These are phyloP conservation scores for Tachina lurida DNA, from an alignment of 2,888 invertebrate genomes.

Conservation along the genomic window DNA sequence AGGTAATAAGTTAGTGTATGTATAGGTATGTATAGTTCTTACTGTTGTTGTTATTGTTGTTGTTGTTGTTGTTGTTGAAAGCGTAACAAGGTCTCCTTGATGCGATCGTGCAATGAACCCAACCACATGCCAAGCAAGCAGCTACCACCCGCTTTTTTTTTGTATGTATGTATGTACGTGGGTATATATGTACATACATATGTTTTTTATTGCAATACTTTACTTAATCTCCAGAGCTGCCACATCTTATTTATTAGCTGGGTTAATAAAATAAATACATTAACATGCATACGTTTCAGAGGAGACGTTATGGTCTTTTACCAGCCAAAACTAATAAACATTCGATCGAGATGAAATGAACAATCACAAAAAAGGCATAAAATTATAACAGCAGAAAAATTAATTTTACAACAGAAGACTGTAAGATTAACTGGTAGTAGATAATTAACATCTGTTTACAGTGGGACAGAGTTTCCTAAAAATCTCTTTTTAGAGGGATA, in stretches of 20 bases:
- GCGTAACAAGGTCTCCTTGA: conserved; percentile 59
- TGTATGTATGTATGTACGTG: background rate
- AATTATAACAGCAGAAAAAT: background rate
- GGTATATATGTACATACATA: background rate
- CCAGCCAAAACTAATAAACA: background rate
- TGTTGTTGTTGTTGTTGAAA: conserved; percentile 26
- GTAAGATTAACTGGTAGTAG: background rate
- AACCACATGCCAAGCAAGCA: conserved; percentile 49
- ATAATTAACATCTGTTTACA: background rate
- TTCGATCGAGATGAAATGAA: background rate
- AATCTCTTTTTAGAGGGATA: too few species aligned
- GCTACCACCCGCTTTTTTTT: conserved; percentile 52
- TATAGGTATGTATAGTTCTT: background rate
- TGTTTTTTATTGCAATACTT: background rate
- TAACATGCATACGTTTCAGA: background rate
- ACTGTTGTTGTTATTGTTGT: conserved; percentile 4
- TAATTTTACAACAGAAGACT: background rate
- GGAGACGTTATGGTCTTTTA: too few species aligned
- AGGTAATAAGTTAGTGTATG: too few species aligned
- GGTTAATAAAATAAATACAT: background rate
- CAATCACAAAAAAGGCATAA: conserved; percentile 7
- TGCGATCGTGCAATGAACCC: conserved; percentile 60
- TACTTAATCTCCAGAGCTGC: conserved; percentile 25
- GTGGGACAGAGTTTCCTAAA: background rate
- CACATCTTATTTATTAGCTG: conserved; percentile 10